Evolutionary conservation across 2,113 vertebrate genomes (phyloP).

Genomic region (Mesembrinibis cayennensis): DNA sequence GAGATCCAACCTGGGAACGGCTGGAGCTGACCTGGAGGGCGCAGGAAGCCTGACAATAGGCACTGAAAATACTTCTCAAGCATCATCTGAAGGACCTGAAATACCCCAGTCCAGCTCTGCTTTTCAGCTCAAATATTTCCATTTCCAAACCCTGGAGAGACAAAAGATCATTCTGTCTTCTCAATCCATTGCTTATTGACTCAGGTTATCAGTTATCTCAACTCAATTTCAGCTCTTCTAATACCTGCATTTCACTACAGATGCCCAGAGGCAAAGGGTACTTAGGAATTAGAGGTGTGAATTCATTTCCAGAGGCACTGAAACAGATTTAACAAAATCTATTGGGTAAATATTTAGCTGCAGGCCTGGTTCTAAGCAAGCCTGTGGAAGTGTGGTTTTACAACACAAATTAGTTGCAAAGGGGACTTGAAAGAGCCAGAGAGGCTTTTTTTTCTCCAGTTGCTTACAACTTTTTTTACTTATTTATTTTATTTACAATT

Average conservation of each 20-base stretch:
- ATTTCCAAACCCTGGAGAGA: neutral
- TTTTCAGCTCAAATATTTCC: neutral
- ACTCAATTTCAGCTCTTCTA: neutral
- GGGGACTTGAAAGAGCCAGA: neutral
- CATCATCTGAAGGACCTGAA: neutral
- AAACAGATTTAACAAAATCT: conserved; percentile 41
- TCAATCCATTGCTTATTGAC: neutral
- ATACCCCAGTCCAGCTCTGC: neutral
- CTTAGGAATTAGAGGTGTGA: conserved; percentile 18
- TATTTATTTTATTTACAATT: neutral
- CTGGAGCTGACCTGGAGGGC: neutral
- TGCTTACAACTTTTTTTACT: neutral
- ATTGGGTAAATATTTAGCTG: conserved; percentile 60
- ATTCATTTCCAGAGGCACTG: conserved; percentile 33
- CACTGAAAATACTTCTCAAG: neutral
- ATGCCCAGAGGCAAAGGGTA: conserved; percentile 33
- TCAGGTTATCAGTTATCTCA: conserved; percentile 18
- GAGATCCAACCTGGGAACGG: neutral
- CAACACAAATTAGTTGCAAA: conserved; percentile 13
- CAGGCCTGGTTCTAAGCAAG: conserved; percentile 24
- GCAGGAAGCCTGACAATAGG: neutral
- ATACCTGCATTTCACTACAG: conserved; percentile 19
- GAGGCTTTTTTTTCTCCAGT: neutral
- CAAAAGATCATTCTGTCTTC: neutral
- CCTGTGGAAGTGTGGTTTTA: neutral